Conservation (phyloP, 2,113 vertebrate species). For the Propithecus coquereli region DNA sequence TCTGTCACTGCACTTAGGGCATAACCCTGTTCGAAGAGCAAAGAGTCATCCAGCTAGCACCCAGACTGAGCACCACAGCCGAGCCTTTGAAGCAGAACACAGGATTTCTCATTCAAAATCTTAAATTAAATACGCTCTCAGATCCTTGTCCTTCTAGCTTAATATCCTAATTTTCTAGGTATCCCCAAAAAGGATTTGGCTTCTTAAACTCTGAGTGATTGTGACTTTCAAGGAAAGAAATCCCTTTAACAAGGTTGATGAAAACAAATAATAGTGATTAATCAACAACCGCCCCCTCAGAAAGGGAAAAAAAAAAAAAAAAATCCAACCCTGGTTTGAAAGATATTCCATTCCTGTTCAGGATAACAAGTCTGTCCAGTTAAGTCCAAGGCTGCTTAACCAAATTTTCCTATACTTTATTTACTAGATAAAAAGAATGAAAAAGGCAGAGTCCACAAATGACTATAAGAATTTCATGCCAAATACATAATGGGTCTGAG, state of each 20-base stretch:
- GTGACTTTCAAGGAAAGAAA: neutral
- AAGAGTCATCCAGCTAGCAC: neutral
- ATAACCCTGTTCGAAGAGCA: neutral
- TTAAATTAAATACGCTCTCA: neutral
- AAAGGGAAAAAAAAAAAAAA: neutral
- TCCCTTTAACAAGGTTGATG: constrained; percentile 5
- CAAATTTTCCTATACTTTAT: constrained; percentile 7
- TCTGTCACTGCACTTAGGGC: neutral
- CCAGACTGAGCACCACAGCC: neutral
- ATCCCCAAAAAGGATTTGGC: neutral
- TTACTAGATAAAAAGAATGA: constrained; percentile 46
- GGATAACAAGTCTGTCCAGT: neutral
- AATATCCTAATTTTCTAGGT: neutral
- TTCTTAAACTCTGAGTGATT: neutral
- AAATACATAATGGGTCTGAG: constrained; percentile 72
- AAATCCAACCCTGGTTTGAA: neutral
- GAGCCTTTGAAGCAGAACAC: neutral
- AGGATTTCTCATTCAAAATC: neutral
- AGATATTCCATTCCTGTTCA: neutral
- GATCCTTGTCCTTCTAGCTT: neutral
- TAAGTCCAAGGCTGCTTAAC: neutral
- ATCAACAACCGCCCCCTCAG: neutral
- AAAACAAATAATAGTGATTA: constrained; percentile 22
- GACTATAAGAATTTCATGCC: constrained; percentile 69
- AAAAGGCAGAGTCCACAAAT: constrained; percentile 71